phyloP scores from a whole-genome alignment of 2,797 vertebrate genomes.

The Betta splendens region DNA sequence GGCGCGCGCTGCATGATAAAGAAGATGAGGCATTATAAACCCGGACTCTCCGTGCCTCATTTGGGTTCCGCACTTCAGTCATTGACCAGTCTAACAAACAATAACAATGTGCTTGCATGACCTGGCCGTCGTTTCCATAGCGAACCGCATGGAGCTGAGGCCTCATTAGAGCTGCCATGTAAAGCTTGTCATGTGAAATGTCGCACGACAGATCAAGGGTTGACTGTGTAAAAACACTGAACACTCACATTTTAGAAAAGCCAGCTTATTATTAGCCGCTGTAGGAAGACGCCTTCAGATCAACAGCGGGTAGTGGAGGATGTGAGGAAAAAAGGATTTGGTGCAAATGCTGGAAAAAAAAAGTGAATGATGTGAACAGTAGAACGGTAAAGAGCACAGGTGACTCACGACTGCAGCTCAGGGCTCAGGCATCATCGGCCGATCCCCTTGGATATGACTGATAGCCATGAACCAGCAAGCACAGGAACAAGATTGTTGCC shows the following conservation, averaged over 20 bases:
- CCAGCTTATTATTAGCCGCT: slow-evolving; percentile 38
- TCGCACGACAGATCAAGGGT: slow-evolving; percentile 19
- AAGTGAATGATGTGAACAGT: slow-evolving; percentile 12
- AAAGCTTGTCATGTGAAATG: slow-evolving; percentile 34
- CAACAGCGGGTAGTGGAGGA: slow-evolving; percentile 25
- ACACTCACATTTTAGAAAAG: neutral
- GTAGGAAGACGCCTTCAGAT: slow-evolving; percentile 36
- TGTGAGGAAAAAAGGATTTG: neutral
- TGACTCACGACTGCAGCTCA: slow-evolving; percentile 43
- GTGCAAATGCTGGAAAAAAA: slow-evolving; percentile 19
- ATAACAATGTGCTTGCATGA: slow-evolving; percentile 24
- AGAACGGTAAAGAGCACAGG: slow-evolving; percentile 33
- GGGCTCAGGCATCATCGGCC: slow-evolving; percentile 1
- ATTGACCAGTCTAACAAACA: slow-evolving; percentile 37
- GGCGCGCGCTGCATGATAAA: slow-evolving; percentile 42
- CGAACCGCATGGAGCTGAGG: slow-evolving; percentile 33
- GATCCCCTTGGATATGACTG: slow-evolving; percentile 5
- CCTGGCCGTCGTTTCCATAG: slow-evolving; percentile 25
- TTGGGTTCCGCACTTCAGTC: slow-evolving; percentile 33
- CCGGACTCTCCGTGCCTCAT: slow-evolving; percentile 32
- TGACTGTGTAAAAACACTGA: slow-evolving; percentile 7
- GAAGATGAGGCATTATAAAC: slow-evolving; percentile 13
- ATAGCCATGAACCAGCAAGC: slow-evolving; percentile 2
- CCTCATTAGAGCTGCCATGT: slow-evolving; percentile 50
- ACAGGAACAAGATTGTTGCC: neutral